Conservation (phyloP, 2,113 vertebrate genomes). For the Gasterosteus aculeatus region DNA sequence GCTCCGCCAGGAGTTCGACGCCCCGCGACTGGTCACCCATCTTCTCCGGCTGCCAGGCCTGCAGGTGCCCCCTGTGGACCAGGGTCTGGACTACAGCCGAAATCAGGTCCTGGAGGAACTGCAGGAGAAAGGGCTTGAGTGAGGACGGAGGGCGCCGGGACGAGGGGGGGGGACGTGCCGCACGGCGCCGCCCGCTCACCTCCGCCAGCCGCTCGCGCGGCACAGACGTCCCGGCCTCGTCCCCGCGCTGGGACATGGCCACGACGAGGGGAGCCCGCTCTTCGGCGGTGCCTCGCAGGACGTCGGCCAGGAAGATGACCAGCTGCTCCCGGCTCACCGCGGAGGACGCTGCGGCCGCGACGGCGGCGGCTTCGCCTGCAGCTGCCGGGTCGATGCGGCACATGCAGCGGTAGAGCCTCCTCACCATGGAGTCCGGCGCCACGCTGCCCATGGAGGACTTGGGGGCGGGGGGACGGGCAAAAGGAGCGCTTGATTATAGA, state of each 20-base stretch:
- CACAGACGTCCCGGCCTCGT: conserved; percentile 53
- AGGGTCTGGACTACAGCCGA: conserved; percentile 84
- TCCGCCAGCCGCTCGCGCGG: conserved; percentile 84
- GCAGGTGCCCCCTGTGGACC: conserved; percentile 80
- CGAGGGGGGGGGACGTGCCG: not conserved
- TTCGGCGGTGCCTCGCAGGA: conserved; percentile 86
- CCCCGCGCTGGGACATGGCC: conserved; percentile 81
- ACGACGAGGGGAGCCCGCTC: conserved; percentile 86
- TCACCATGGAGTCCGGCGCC: conserved; percentile 81
- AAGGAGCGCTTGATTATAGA: not conserved
- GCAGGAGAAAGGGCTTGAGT: not conserved
- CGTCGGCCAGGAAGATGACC: conserved; percentile 83
- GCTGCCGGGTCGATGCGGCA: conserved; percentile 71
- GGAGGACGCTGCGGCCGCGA: conserved; percentile 1
- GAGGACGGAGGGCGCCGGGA: not conserved
- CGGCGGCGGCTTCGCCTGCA: conserved; percentile 22
- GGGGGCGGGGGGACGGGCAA: too few relatives aligned
- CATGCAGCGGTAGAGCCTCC: conserved; percentile 83
- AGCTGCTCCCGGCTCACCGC: conserved; percentile 84
- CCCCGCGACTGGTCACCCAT: conserved; percentile 75
- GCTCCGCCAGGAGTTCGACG: conserved; percentile 82
- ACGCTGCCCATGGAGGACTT: conserved; percentile 79
- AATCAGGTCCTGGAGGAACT: conserved; percentile 92
- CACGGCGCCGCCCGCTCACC: conserved; percentile 73
- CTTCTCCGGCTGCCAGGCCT: conserved; percentile 84